Conservation (phyloP, 2,888 invertebrate genomes). For the Agrilus mali region DNA sequence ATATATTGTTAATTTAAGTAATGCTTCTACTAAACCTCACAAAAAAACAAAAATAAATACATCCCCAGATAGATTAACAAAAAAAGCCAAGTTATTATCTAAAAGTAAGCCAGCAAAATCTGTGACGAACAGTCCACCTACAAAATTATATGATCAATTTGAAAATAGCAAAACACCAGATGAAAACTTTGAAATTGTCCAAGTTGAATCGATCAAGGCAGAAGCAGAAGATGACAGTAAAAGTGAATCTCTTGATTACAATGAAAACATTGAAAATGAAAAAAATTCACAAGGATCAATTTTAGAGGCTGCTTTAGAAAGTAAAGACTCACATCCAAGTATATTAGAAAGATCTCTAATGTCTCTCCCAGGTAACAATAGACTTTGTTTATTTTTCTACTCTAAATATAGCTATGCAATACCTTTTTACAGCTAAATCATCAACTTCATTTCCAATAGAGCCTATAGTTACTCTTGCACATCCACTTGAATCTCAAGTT, state of each 20-base stretch:
- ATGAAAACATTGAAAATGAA: constrained; percentile 17
- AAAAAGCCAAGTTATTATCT: neutral
- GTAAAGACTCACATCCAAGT: constrained; percentile 25
- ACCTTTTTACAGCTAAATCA: no score
- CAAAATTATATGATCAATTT: neutral
- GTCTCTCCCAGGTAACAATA: constrained; percentile 17
- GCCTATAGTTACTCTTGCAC: no score
- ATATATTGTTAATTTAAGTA: neutral
- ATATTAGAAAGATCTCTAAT: constrained; percentile 31
- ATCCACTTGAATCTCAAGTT: no score
- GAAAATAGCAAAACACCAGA: neutral
- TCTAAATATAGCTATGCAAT: no score
- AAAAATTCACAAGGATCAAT: constrained; percentile 25
- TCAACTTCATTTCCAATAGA: no score
- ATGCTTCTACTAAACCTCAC: neutral
- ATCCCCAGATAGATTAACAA: constrained; percentile 1
- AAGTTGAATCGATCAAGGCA: constrained; percentile 20
- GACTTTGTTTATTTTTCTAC: no score
- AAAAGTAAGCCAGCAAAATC: constrained; percentile 1
- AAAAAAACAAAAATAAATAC: constrained; percentile 1
- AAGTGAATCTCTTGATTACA: constrained; percentile 21
- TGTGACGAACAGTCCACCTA: neutral
- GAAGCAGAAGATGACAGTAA: constrained; percentile 16
- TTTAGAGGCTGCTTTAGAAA: constrained; percentile 29
- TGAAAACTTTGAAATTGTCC: constrained; percentile 16